These are phyloP conservation scores for Tetraneura akinire DNA, from an alignment of 1,140 invertebrate species.

Conservation along the genomic window DNA sequence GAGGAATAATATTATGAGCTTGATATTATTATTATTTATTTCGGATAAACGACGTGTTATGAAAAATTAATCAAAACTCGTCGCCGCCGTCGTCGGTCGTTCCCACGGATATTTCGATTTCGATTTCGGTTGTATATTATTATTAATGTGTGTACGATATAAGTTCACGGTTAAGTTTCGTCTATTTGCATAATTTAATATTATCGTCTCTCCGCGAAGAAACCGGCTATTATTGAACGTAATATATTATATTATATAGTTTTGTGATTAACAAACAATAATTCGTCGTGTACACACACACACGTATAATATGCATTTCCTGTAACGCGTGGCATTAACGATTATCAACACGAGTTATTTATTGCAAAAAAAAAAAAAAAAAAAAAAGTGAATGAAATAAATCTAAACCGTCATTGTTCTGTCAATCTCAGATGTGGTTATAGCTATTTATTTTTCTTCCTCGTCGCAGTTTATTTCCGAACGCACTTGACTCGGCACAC, in stretches of 20 bases:
- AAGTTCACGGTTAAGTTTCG: neutral
- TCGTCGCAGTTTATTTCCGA: slow-evolving; percentile 24
- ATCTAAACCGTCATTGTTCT: slow-evolving; percentile 22
- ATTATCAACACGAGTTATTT: slow-evolving; percentile 32
- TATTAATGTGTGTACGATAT: neutral
- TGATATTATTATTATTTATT: slow-evolving; percentile 17
- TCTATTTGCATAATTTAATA: neutral
- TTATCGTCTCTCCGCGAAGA: neutral
- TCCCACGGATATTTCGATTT: slow-evolving; percentile 17
- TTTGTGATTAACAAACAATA: neutral
- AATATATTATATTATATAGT: neutral
- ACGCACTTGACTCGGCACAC: neutral
- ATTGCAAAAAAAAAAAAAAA: neutral
- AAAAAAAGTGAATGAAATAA: neutral
- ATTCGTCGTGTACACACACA: neutral
- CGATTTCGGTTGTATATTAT: too few species aligned
- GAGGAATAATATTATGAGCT: neutral
- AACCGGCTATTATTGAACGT: neutral
- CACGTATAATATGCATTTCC: neutral
- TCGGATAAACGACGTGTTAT: slow-evolving; percentile 28
- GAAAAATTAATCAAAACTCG: slow-evolving; percentile 25
- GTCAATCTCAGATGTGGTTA: slow-evolving; percentile 32
- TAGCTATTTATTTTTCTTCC: slow-evolving; percentile 12
- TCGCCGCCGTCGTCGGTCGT: neutral
- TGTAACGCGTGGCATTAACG: neutral